Percentiles rank a stretch among this genome's conserved stretches.
These are phyloP conservation scores for Eupithecia abbreviata DNA, from an alignment of 2,888 invertebrate genomes.

Conservation along the genomic window DNA sequence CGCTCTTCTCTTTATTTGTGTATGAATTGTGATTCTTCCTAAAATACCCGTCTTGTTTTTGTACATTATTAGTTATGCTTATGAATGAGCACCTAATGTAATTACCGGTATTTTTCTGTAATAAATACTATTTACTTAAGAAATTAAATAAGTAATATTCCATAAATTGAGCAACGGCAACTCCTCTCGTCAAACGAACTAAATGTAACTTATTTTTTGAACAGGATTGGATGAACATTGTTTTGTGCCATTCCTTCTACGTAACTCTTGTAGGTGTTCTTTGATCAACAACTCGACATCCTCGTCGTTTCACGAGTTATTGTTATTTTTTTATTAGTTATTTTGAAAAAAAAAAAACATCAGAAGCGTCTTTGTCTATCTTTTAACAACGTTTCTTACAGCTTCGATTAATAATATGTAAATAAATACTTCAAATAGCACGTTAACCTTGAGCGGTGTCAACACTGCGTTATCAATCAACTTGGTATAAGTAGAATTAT, in stretches of 20 bases:
- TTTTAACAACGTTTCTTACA: not conserved
- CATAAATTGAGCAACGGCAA: no score
- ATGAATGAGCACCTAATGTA: no score
- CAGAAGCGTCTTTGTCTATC: not conserved
- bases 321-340: not conserved
- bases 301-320: not conserved
- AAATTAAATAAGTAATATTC: no score
- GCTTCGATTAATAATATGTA: not conserved
- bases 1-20: no score
- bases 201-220: no score
- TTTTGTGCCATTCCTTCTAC: not conserved
- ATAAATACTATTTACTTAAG: no score
- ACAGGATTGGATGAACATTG: no score
- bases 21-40: no score
- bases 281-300: not conserved
- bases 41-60: no score
- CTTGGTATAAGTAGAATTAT: not conserved
- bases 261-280: not conserved
- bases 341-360: not conserved
- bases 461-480: slow-evolving; percentile 34
- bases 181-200: no score
- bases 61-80: no score
- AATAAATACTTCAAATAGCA: slow-evolving; percentile 7
- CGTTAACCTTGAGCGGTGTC: slow-evolving; percentile 44
- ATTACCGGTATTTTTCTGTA: no score